Evolutionary conservation across 2,888 invertebrate species (phyloP).

Genomic region (Deroplatys truncata): DNA sequence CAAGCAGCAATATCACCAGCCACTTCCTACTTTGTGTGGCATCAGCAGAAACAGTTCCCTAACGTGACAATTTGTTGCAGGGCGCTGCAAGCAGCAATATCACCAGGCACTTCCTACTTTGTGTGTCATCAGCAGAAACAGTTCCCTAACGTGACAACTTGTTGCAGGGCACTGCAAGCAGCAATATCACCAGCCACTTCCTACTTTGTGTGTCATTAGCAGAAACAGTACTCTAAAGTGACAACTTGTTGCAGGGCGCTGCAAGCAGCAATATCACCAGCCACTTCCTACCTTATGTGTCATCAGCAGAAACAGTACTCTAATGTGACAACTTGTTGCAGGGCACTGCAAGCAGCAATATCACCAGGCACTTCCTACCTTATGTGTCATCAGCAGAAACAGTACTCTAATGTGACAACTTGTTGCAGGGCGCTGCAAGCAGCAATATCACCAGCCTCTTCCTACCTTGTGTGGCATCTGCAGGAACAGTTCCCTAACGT

Average conservation of each 20-base stretch:
- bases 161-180: constrained; percentile 65
- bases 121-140: constrained; percentile 42
- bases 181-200: constrained; percentile 70
- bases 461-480: constrained; percentile 56
- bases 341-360: constrained; percentile 76
- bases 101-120: constrained; percentile 66
- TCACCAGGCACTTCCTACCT: constrained; percentile 66
- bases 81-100: constrained; percentile 79
- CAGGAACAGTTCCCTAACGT: no score
- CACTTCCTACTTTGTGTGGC: constrained; percentile 65
- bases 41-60: no score
- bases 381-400: no score
- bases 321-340: constrained; percentile 36
- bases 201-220: constrained; percentile 56
- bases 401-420: not conserved
- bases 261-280: constrained; percentile 71
- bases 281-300: no score
- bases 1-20: constrained; percentile 70
- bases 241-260: constrained; percentile 56
- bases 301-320: no score
- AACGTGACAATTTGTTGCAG: constrained; percentile 38
- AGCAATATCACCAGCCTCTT: constrained; percentile 74
- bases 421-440: constrained; percentile 62
- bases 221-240: no score
- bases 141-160: not conserved